Base-by-base conservation (phyloP, 2,888 invertebrate species). In the Campoletis raptor region DNA sequence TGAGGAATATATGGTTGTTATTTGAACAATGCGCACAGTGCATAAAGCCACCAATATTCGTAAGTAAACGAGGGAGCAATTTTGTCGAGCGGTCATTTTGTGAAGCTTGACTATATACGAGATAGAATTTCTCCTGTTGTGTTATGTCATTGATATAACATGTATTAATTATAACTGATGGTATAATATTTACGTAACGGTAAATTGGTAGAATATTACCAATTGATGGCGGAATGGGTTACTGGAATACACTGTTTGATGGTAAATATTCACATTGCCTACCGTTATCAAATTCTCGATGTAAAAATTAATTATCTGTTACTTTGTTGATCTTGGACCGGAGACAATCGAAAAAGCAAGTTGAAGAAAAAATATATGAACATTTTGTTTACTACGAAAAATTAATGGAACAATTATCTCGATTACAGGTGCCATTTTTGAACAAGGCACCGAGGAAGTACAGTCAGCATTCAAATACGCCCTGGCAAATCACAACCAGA, bases 391-490 rank as follows among this genome's bases (percentile, higher is more conserved):
- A 1, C 10, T 40, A 8, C 8, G 18, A 0, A 42, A 67, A 40
- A 76, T 18, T 21, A 36, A 30, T 30, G 0, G 7, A 36, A 21
- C 18, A 0, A 30, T n/a, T n/a, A 48, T 37, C 15, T 73, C 15
- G n/a, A 36, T 77, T 69, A 4, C 95, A 98, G 98, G 98, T 92
- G 98, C 98, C 78, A 98, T 98, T 92, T 98, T 98, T 94, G 98
- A 98, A 92, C 98, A 98, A 94, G 98, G 98, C 85, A 98, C 98
- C 0, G 98, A 98, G 93, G 98, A 98, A 94, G 97, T 98, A 83
- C 98, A 98, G 94, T 97, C 98, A 88, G 98, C 98, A n/a, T 98
- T 98, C 95, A 98, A 97, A 93, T 98, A 97, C 94, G 98, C 98
- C 8, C 97, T 98, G 96, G 96, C 97, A 73, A 96, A 97, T 91